These are phyloP conservation scores for Glaucomys volans DNA, from an alignment of 2,113 vertebrate genomes.

Conservation along the genomic window DNA sequence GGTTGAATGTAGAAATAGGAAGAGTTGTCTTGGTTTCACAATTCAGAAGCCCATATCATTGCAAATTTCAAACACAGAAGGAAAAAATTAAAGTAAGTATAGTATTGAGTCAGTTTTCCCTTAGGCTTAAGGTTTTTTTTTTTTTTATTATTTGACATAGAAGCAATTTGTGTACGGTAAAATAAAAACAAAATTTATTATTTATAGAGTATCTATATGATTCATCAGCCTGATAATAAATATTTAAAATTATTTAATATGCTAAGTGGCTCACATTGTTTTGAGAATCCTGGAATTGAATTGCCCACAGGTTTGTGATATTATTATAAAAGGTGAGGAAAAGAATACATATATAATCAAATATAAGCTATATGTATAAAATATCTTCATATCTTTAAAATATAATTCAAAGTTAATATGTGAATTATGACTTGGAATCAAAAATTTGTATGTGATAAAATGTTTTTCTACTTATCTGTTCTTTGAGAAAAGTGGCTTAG, in stretches of 20 bases:
- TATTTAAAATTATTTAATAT: constrained; percentile 26
- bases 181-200: constrained; percentile 40
- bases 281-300: constrained; percentile 21
- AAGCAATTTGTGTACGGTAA: constrained; percentile 12
- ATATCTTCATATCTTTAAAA: background rate
- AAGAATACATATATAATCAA: background rate
- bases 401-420: background rate
- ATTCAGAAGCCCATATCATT: background rate
- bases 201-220: background rate
- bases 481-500: background rate
- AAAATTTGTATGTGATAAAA: background rate
- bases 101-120: background rate
- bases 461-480: background rate
- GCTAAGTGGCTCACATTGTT: background rate
- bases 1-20: background rate
- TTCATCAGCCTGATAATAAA: background rate
- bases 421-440: background rate
- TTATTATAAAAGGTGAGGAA: background rate
- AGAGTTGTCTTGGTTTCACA: background rate
- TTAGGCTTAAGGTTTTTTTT: background rate
- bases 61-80: background rate
- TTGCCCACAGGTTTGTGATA: constrained; percentile 14
- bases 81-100: background rate
- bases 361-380: background rate
- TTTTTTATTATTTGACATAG: background rate